phyloP scores from a whole-genome alignment of 1,140 invertebrate genomes.

The Macrocentrus cingulum region DNA sequence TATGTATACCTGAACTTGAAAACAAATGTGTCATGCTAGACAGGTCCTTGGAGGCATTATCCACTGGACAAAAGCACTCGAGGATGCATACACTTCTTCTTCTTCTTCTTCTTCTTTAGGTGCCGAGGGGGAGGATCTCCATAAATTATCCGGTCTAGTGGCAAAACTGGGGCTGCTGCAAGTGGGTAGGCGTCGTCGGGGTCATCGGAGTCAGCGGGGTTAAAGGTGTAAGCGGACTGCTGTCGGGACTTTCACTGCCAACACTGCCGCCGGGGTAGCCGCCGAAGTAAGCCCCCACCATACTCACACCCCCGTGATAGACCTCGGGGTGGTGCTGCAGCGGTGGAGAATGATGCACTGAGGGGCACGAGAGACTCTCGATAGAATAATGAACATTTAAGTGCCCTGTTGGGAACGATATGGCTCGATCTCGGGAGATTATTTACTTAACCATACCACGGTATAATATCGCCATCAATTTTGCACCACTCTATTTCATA shows the following conservation, averaged over 20 bases:
- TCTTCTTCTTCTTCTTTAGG: background rate
- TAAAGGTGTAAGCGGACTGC: conserved; percentile 45
- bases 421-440: no score
- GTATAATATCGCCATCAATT: no score
- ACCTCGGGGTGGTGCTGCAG: conserved; percentile 44
- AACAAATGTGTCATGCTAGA: background rate
- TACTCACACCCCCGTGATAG: conserved; percentile 37
- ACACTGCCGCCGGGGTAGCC: conserved; percentile 44
- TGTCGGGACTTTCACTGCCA: conserved; percentile 46
- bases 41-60: background rate
- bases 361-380: conserved; percentile 1
- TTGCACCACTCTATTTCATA: no score
- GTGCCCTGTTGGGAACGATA: background rate
- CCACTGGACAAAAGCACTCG: background rate
- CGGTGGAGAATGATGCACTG: conserved; percentile 47
- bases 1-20: background rate
- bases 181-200: conserved; percentile 44
- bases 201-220: conserved; percentile 45
- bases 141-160: conserved; percentile 40
- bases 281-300: conserved; percentile 43
- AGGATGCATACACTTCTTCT: background rate
- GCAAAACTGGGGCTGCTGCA: conserved; percentile 43
- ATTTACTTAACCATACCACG: no score
- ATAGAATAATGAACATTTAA: background rate
- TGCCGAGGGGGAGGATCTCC: background rate